Evolutionary conservation across 2,113 vertebrate species (phyloP).

Genomic region (Apaloderma vittatum): DNA sequence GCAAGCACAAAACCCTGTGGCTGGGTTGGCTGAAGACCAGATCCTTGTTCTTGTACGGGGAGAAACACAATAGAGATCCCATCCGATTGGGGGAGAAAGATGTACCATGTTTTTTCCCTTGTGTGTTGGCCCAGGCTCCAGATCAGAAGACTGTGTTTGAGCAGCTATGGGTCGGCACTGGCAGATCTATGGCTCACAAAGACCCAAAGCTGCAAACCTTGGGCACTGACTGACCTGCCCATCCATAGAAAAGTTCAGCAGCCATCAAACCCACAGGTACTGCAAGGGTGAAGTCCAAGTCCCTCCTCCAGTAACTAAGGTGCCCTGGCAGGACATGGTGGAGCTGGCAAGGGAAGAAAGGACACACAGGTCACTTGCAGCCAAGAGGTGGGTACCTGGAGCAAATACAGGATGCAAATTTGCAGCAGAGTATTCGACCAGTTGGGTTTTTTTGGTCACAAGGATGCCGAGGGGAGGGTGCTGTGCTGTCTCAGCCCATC

Average conservation of each 20-base stretch:
- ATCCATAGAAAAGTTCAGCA: background rate
- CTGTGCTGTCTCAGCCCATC: background rate
- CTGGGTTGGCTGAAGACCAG: background rate
- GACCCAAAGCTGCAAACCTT: background rate
- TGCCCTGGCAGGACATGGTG: background rate
- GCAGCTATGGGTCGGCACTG: background rate
- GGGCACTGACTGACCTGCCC: too few relatives aligned
- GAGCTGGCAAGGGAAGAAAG: background rate
- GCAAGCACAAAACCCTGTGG: accelerated
- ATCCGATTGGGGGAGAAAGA: background rate
- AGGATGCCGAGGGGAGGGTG: accelerated
- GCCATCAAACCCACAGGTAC: background rate
- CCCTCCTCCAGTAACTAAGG: background rate
- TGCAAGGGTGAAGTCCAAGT: background rate
- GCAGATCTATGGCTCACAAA: background rate
- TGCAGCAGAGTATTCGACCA: background rate
- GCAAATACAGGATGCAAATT: background rate
- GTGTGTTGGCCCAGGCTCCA: background rate
- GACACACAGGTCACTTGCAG: background rate
- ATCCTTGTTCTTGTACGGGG: background rate
- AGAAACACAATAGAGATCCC: background rate
- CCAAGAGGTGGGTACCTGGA: background rate
- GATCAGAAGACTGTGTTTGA: background rate
- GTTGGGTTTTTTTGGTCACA: background rate
- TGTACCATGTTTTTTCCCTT: background rate